phyloP scores from a whole-genome alignment of 2,888 invertebrate genomes.

The Junonia oenone region DNA sequence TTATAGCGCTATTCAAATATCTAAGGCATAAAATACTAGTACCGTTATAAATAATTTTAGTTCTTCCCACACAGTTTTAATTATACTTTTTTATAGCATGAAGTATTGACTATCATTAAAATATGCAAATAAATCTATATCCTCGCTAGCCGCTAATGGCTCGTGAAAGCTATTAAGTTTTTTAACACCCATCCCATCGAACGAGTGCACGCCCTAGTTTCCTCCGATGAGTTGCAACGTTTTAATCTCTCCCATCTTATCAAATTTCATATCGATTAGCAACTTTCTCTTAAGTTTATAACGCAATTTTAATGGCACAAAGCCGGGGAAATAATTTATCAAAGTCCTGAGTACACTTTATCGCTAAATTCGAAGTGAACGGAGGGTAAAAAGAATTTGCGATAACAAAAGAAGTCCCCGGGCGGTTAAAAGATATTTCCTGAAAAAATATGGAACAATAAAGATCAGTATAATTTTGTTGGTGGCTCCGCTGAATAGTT shows the following conservation, averaged over 20 bases:
- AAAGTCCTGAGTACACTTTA: slow-evolving; percentile 45
- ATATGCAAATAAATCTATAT: neutral
- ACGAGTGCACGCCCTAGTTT: slow-evolving; percentile 8
- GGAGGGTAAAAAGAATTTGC: slow-evolving; percentile 39
- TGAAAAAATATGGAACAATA: slow-evolving; percentile 45
- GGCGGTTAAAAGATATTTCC: slow-evolving; percentile 35
- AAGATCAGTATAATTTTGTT: slow-evolving; percentile 48
- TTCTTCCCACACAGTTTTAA: too few relatives aligned
- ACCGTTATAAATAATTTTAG: too few relatives aligned
- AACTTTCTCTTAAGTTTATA: slow-evolving; percentile 1
- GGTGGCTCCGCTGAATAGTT: slow-evolving; percentile 38
- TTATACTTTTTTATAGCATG: too few relatives aligned
- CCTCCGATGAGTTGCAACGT: slow-evolving; percentile 2
- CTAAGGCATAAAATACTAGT: too few relatives aligned
- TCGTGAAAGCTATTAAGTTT: slow-evolving; percentile 9
- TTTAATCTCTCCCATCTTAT: slow-evolving; percentile 6
- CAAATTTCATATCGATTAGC: slow-evolving; percentile 1
- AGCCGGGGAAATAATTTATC: slow-evolving; percentile 38
- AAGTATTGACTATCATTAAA: neutral
- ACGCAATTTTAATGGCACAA: neutral
- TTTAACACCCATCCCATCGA: slow-evolving; percentile 6
- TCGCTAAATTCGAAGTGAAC: slow-evolving; percentile 39
- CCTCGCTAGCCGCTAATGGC: neutral
- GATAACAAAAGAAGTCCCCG: slow-evolving; percentile 44
- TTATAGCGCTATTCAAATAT: too few relatives aligned